Conservation (phyloP, 2,113 vertebrate species). For the Gambusia affinis region DNA sequence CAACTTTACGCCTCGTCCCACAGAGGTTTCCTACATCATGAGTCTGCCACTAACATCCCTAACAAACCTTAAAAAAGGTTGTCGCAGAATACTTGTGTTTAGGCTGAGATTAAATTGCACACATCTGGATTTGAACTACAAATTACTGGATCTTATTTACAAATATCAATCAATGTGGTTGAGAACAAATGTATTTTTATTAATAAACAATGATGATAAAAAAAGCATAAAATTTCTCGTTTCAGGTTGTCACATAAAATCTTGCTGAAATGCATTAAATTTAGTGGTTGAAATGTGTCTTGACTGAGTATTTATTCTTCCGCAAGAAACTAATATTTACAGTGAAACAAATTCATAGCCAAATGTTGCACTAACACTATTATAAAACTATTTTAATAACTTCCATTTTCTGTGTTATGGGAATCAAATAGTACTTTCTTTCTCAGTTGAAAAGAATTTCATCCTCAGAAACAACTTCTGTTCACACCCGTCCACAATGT, state of each 20-base stretch:
- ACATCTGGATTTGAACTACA: not conserved
- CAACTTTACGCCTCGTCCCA: too few relatives aligned
- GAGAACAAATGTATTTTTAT: not conserved
- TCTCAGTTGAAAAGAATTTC: slow-evolving; percentile 46
- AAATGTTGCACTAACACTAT: not conserved
- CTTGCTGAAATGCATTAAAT: not conserved
- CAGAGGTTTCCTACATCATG: not conserved
- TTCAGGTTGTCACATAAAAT: not conserved
- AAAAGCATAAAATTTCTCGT: not conserved
- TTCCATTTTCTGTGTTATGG: slow-evolving; percentile 20
- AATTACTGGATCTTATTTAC: not conserved
- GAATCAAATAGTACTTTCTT: slow-evolving; percentile 53
- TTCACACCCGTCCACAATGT: slow-evolving; percentile 40
- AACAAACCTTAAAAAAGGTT: too few relatives aligned
- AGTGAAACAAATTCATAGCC: not conserved
- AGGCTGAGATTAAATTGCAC: not conserved
- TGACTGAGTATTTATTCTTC: too few relatives aligned
- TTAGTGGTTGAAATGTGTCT: not conserved
- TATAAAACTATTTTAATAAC: not conserved
- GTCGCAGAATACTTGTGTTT: not conserved
- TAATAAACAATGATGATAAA: not conserved
- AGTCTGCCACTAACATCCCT: not conserved
- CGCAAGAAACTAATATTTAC: too few relatives aligned
- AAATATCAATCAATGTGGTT: not conserved
- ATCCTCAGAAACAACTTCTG: slow-evolving; percentile 51